Percentiles rank a stretch among this genome's conserved stretches.
Conservation (phyloP, 2,888 invertebrate genomes). For the Eristalis tenax region DNA sequence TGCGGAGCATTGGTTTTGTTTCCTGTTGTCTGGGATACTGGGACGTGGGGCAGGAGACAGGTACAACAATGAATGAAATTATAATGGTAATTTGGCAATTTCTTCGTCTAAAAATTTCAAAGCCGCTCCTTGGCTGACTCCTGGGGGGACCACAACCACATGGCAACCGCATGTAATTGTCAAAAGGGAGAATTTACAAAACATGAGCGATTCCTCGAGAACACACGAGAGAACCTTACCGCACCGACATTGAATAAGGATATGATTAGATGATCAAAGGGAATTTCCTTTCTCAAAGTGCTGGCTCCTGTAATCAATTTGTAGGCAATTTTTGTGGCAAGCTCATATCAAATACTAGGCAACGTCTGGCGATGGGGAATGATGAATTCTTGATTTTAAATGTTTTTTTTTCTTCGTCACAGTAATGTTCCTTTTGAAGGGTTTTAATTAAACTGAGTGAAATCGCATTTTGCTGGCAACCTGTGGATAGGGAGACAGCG, state of each 20-base stretch:
- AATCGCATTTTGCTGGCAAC: background rate
- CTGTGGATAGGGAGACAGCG: background rate
- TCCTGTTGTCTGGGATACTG: background rate
- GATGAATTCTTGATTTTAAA: background rate
- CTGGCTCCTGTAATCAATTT: slow-evolving; percentile 5
- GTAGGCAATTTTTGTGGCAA: slow-evolving; percentile 4
- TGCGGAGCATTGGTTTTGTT: background rate
- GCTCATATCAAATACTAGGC: background rate
- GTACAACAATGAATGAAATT: slow-evolving; percentile 6
- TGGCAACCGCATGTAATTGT: slow-evolving; percentile 23
- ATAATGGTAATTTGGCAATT: background rate
- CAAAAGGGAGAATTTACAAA: slow-evolving; percentile 4
- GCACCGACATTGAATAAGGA: background rate
- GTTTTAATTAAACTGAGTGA: slow-evolving; percentile 17
- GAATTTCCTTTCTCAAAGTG: background rate
- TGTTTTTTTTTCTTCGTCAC: background rate
- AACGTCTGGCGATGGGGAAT: too few relatives aligned
- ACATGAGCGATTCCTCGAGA: slow-evolving; percentile 12
- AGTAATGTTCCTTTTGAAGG: background rate
- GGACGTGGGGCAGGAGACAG: background rate
- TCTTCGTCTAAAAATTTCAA: slow-evolving; percentile 6
- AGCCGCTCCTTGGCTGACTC: background rate
- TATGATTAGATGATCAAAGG: background rate
- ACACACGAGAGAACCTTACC: too few relatives aligned
- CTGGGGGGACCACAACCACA: background rate